Conservation (phyloP, 2,797 vertebrate genomes). For the Gadopsis marmoratus region DNA sequence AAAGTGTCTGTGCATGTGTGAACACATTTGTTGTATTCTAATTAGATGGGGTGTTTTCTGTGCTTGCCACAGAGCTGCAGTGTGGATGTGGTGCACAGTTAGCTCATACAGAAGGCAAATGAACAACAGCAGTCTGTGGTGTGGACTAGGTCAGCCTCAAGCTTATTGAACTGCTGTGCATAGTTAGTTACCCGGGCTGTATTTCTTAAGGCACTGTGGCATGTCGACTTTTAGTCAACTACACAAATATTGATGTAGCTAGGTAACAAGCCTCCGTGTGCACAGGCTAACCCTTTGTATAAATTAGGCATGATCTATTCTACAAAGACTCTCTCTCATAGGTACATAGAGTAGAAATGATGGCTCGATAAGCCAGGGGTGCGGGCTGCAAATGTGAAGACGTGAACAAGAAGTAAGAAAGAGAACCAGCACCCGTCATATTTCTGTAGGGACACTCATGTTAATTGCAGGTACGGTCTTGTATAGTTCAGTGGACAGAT, state of each 20-base stretch:
- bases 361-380: background rate
- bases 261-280: conserved; percentile 52
- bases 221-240: conserved; percentile 54
- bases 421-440: background rate
- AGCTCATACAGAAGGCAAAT: conserved; percentile 50
- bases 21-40: conserved; percentile 63
- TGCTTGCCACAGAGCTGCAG: conserved; percentile 53
- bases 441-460: background rate
- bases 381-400: background rate
- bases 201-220: conserved; percentile 43
- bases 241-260: conserved; percentile 65
- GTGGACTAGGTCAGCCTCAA: conserved; percentile 44
- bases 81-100: conserved; percentile 48
- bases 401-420: background rate
- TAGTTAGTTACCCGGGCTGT: conserved; percentile 42
- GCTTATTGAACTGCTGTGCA: conserved; percentile 46
- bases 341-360: background rate
- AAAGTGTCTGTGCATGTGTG: conserved; percentile 52
- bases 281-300: conserved; percentile 28
- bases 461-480: background rate
- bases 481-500: background rate
- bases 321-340: background rate
- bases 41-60: conserved; percentile 59
- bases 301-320: background rate
- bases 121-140: conserved; percentile 58